Evolutionary conservation across 1,140 invertebrate genomes (phyloP).

Genomic region (Maniola jurtina): DNA sequence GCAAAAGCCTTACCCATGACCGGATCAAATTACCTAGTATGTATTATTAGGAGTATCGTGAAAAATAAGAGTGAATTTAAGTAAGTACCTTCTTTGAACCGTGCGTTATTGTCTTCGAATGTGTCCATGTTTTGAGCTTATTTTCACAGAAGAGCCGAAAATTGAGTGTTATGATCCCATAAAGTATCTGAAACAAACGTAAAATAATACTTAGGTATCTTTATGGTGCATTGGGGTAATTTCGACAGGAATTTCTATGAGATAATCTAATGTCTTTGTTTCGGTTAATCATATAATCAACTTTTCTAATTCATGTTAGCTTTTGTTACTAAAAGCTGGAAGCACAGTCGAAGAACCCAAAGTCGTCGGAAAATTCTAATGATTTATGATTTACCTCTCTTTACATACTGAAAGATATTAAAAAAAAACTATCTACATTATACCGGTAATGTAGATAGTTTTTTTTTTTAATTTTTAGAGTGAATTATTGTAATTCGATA

Average conservation of each 20-base stretch:
- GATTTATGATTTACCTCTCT: too few relatives aligned
- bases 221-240: too few relatives aligned
- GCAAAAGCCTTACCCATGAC: too few relatives aligned
- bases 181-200: slow-evolving; percentile 6
- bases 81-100: neutral
- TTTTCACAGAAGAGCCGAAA: neutral
- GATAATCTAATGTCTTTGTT: too few relatives aligned
- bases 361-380: slow-evolving; percentile 11
- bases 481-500: too few relatives aligned
- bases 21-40: too few relatives aligned
- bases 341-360: slow-evolving; percentile 43
- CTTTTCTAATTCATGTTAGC: slow-evolving; percentile 51
- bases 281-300: too few relatives aligned
- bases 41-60: neutral
- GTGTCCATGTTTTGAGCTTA: neutral
- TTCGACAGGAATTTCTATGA: too few relatives aligned
- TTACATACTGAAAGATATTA: too few relatives aligned
- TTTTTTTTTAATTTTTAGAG: too few relatives aligned
- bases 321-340: slow-evolving; percentile 36
- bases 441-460: too few relatives aligned
- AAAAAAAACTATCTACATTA: too few relatives aligned
- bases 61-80: neutral
- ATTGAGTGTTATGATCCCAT: neutral
- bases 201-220: neutral
- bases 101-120: neutral